A percentile compares a stretch with the other conserved stretches of the same genome.
phyloP scores from a whole-genome alignment of 2,113 vertebrate genomes.

The Dipodomys merriami region DNA sequence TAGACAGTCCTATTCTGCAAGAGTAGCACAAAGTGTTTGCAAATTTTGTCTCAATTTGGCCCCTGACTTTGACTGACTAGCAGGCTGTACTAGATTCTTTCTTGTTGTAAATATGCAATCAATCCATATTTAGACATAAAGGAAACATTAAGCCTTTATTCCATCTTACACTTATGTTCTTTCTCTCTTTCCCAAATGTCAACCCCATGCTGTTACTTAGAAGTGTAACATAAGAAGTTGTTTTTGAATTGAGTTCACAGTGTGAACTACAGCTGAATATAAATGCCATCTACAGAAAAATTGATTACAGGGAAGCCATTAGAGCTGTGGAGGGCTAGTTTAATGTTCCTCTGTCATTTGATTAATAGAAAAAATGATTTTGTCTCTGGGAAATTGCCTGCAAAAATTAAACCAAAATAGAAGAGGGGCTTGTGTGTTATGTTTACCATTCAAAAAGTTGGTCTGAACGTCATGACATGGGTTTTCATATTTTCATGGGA shows the following conservation, averaged over 20 bases:
- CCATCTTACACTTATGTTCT: constrained; percentile 59
- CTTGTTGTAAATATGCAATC: constrained; percentile 72
- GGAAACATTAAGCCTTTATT: constrained; percentile 72
- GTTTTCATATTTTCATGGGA: background rate
- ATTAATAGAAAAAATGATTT: constrained; percentile 66
- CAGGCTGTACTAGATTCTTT: constrained; percentile 16
- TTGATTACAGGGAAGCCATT: constrained; percentile 68
- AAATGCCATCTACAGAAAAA: constrained; percentile 68
- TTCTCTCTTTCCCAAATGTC: constrained; percentile 62
- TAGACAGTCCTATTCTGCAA: background rate
- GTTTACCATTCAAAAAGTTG: background rate
- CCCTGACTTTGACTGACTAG: constrained; percentile 33
- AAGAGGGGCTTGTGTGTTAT: background rate
- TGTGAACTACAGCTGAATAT: constrained; percentile 57
- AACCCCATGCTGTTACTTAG: constrained; percentile 58
- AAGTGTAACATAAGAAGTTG: constrained; percentile 63
- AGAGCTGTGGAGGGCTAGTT: background rate
- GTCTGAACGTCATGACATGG: background rate
- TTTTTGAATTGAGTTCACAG: constrained; percentile 65
- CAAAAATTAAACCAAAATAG: background rate
- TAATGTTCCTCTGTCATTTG: constrained; percentile 54
- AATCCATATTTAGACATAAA: constrained; percentile 73
- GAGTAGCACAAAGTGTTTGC: constrained; percentile 8
- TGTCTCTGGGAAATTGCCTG: constrained; percentile 25
- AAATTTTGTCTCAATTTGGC: constrained; percentile 38